Conservation (phyloP, 2,797 vertebrate species). For the Hyperoplus lanceolatus region DNA sequence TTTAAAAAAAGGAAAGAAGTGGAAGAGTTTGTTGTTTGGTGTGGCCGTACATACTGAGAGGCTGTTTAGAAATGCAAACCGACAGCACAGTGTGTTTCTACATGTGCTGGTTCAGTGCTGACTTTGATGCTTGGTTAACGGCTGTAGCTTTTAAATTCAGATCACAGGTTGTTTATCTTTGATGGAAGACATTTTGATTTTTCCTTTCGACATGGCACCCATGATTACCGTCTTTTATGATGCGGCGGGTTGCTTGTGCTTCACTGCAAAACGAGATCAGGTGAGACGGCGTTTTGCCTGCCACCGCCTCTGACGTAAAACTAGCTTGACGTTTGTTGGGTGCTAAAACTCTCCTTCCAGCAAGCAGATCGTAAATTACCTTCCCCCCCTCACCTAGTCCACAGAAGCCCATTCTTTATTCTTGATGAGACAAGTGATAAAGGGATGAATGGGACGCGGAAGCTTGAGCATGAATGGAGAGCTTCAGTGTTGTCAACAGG, state of each 20-base stretch:
- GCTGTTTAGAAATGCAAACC: neutral
- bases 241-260: neutral
- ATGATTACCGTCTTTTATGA: neutral
- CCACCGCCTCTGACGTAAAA: constrained; percentile 7
- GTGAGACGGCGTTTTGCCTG: neutral
- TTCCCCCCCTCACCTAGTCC: neutral
- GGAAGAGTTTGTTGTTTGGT: neutral
- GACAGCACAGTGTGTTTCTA: neutral
- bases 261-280: neutral
- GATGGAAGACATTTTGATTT: neutral
- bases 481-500: constrained; percentile 42
- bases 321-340: constrained; percentile 2
- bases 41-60: constrained; percentile 3
- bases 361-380: constrained; percentile 20
- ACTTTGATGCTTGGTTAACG: neutral
- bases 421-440: constrained; percentile 14
- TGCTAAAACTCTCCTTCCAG: constrained; percentile 19
- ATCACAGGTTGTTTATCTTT: constrained; percentile 21
- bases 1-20: neutral
- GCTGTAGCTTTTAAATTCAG: constrained; percentile 5
- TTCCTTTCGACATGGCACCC: neutral
- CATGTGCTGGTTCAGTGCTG: neutral
- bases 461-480: constrained; percentile 21
- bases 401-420: constrained; percentile 13
- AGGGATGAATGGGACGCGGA: constrained; percentile 30